Evolutionary conservation across 1,140 invertebrate species (phyloP).

Genomic region (Drosophila navojoa): DNA sequence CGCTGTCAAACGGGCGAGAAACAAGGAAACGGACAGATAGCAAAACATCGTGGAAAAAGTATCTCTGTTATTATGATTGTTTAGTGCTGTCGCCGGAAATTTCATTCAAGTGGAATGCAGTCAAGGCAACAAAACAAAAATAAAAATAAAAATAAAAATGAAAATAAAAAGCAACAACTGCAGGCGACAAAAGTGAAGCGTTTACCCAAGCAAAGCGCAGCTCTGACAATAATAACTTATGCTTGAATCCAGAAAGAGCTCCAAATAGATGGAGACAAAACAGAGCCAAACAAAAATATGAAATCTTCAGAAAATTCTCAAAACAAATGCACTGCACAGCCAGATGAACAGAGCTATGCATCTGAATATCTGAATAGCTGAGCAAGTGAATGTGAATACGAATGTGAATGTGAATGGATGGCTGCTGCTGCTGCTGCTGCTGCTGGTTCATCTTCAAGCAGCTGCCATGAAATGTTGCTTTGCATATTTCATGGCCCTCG

Average conservation of each 20-base stretch:
- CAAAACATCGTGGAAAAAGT: conserved; percentile 63
- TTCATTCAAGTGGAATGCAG: conserved; percentile 74
- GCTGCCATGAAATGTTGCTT: conserved; percentile 60
- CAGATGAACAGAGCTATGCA: conserved; percentile 32
- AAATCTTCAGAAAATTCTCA: conserved; percentile 47
- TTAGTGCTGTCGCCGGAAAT: conserved; percentile 79
- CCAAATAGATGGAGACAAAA: conserved; percentile 12
- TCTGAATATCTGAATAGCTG: conserved; percentile 44
- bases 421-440: neutral
- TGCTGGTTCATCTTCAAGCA: conserved; percentile 4
- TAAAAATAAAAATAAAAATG: conserved; percentile 6
- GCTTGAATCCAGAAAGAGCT: conserved; percentile 22
- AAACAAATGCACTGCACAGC: conserved; percentile 36
- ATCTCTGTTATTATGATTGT: conserved; percentile 80
- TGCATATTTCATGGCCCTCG: conserved; percentile 72
- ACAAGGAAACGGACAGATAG: conserved; percentile 28
- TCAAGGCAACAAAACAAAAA: conserved; percentile 30
- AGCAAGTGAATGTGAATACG: neutral
- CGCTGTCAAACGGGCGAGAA: conserved; percentile 19
- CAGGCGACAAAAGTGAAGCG: conserved; percentile 73
- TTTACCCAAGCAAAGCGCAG: conserved; percentile 21
- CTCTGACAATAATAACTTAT: conserved; percentile 61
- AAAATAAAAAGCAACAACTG: conserved; percentile 22
- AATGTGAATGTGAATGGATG: neutral
- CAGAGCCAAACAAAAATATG: conserved; percentile 22